Evolutionary conservation across 64 coral and sea anemone species (phyloP).

Genomic region (Montipora foliosa): DNA sequence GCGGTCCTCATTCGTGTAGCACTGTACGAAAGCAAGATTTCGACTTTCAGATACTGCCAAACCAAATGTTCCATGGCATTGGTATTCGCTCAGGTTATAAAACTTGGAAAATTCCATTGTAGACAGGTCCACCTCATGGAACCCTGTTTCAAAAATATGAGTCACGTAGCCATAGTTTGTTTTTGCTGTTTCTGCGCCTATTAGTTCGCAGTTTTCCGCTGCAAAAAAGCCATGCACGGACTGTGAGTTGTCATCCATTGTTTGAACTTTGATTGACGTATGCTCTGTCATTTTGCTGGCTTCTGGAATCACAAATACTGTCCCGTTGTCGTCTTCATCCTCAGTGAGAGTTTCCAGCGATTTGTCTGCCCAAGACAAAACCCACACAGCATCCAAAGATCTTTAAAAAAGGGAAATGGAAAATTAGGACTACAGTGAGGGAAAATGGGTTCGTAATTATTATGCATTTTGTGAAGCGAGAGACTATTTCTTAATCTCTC

Average conservation of each 20-base stretch:
- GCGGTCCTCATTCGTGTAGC: conserved; percentile 59
- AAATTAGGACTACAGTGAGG: background rate
- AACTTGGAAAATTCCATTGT: conserved; percentile 60
- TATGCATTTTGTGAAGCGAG: no score
- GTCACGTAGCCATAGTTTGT: conserved; percentile 67
- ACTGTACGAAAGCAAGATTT: conserved; percentile 64
- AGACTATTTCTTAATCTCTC: no score
- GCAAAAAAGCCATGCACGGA: conserved; percentile 53
- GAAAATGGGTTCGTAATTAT: background rate
- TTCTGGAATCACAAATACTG: conserved; percentile 45
- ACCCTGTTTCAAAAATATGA: conserved; percentile 61
- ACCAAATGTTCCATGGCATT: conserved; percentile 68
- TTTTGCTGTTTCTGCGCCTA: conserved; percentile 24
- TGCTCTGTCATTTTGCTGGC: conserved; percentile 57
- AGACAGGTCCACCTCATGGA: conserved; percentile 68
- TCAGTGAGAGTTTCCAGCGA: conserved; percentile 53
- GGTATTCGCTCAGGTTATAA: conserved; percentile 60
- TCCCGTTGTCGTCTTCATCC: conserved; percentile 76
- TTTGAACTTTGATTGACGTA: conserved; percentile 14
- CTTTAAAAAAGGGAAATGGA: background rate
- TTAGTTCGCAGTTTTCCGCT: conserved; percentile 59
- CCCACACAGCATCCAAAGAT: conserved; percentile 55
- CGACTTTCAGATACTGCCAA: conserved; percentile 26
- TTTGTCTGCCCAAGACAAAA: conserved; percentile 34
- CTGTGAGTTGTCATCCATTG: background rate